phyloP scores from a whole-genome alignment of 2,113 vertebrate genomes.

The Pachycephala philippinensis region DNA sequence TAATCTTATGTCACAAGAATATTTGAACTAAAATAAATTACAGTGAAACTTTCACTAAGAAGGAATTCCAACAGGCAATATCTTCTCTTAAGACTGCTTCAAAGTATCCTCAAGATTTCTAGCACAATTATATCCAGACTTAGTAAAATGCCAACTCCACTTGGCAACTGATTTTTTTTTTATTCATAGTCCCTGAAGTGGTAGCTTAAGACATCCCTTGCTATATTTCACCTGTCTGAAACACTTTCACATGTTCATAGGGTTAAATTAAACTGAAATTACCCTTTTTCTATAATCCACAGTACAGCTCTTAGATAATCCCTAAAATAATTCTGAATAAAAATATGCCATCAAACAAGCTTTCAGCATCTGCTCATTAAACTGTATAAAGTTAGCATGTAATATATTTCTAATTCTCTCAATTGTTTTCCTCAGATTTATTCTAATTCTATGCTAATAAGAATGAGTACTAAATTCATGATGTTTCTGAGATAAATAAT shows the following conservation, averaged over 20 bases:
- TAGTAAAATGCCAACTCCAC: conserved; percentile 46
- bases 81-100: conserved; percentile 55
- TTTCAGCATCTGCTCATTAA: conserved; percentile 12
- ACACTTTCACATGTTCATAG: conserved; percentile 6
- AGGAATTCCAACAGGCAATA: conserved; percentile 33
- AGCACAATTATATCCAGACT: conserved; percentile 48
- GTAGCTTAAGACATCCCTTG: conserved; percentile 45
- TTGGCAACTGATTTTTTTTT: conserved; percentile 37
- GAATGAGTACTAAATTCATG: not conserved
- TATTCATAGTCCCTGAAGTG: conserved; percentile 47
- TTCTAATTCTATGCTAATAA: conserved; percentile 28
- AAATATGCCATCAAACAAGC: conserved; percentile 45
- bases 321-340: conserved; percentile 62
- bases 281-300: conserved; percentile 42
- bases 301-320: conserved; percentile 49
- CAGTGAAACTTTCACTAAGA: conserved; percentile 24
- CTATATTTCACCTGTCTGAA: conserved; percentile 57
- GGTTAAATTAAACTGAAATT: conserved; percentile 52
- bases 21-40: conserved; percentile 56
- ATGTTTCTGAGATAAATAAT: conserved; percentile 24
- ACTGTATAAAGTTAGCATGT: not conserved
- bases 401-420: conserved; percentile 31
- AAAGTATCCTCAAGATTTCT: conserved; percentile 51
- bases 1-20: conserved; percentile 18
- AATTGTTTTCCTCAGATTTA: conserved; percentile 38